Evolutionary conservation across 2,113 vertebrate species (phyloP), one percentile per base, ranked within the genome.

Genomic region (Casuarius casuarius): DNA sequence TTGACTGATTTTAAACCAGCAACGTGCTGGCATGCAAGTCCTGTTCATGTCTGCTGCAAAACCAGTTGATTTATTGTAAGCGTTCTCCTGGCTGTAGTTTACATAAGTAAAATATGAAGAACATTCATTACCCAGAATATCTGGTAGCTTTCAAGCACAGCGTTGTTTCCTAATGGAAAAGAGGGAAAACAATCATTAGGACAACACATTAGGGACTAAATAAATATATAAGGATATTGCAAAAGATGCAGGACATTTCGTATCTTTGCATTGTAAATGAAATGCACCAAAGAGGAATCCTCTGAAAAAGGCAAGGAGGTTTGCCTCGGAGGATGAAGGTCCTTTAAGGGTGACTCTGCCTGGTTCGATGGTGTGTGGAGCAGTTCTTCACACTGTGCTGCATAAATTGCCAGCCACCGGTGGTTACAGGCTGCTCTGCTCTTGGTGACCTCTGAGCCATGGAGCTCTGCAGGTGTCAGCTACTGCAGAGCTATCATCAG

Each of bases 71-170:
- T 92, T 92, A 90, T 84, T 82, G 16, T 29, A 71, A 72, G 29
- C n/a, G 61, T 89, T 94, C 92, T 94, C 77, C 51, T 84, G 87
- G 56, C 77, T 77, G 85, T 71, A 35, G 18, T 96, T 96, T 96
- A 44, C 51, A 68, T 89, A 83, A 89, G 91, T 91, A 97, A 96
- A 94, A 86, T 84, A 90, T 82, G 29, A 93, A 95, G 46, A 88
- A 76, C 26, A 44, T 67, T 96, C 20, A 83, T 93, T 95, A 84
- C 28, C 7, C 11, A 63, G 67, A 49, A 48, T 78, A 66, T 28
- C 59, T 9, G 2, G 23, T 56, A 85, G 52, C 74, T 93, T 81
- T 73, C 49, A 94, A 92, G 48, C 18, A 31, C 63, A 89, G 18
- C 0, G 1, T 44, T 72, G n/a, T 84, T 90, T 94, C 40, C 81